A percentile compares a stretch with the other conserved stretches of the same genome.
phyloP scores from a whole-genome alignment of 2,113 vertebrate genomes.

The Notothenia rossii region DNA sequence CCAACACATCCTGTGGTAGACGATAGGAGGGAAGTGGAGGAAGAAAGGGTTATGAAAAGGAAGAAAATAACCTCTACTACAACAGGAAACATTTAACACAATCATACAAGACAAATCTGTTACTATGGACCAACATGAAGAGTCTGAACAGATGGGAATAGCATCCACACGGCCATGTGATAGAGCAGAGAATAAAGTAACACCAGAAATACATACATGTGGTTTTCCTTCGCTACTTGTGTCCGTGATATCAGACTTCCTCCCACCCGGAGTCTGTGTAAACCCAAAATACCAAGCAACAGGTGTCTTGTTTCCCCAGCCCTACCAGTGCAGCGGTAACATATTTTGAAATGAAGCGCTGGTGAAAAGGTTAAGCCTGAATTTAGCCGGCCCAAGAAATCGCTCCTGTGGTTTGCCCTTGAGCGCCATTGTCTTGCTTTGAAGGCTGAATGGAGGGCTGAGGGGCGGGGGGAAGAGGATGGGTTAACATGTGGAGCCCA shows the following conservation, averaged over 20 bases:
- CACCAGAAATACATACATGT: constrained; percentile 62
- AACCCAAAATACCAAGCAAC: constrained; percentile 67
- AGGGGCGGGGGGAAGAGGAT: neutral
- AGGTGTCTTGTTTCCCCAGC: constrained; percentile 64
- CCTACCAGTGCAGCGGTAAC: constrained; percentile 38
- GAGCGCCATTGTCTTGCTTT: constrained; percentile 59
- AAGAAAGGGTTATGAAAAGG: neutral
- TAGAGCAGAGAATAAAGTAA: constrained; percentile 51
- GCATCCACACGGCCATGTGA: neutral
- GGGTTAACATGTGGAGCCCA: constrained; percentile 56
- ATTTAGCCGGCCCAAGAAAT: constrained; percentile 67
- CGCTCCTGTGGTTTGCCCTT: constrained; percentile 54
- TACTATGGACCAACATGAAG: neutral
- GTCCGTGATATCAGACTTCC: constrained; percentile 5
- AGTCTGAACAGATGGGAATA: neutral
- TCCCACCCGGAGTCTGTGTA: constrained; percentile 39
- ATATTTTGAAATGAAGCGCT: constrained; percentile 56
- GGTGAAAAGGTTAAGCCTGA: constrained; percentile 76
- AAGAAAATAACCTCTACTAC: neutral
- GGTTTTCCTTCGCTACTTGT: constrained; percentile 30
- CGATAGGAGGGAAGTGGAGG: neutral
- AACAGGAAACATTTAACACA: too few species aligned
- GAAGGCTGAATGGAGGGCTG: constrained; percentile 37
- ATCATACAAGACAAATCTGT: neutral
- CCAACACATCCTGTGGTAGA: constrained; percentile 90